phyloP scores from a whole-genome alignment of 2,888 invertebrate species.

The Scrobipalpa atriplicella region DNA sequence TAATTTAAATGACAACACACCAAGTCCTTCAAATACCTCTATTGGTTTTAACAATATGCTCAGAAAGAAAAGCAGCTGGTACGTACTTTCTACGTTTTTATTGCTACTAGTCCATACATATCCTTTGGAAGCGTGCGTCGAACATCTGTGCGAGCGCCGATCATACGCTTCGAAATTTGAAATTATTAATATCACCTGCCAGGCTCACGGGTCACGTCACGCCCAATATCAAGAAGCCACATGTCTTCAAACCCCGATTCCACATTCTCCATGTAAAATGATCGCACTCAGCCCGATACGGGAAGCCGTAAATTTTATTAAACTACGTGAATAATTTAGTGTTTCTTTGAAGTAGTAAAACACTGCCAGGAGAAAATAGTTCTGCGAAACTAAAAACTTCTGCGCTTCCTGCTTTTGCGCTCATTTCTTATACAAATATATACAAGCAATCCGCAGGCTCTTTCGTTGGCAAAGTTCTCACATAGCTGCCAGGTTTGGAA shows the following conservation, averaged over 20 bases:
- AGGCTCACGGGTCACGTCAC: conserved; percentile 33
- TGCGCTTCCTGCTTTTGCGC: conserved; percentile 60
- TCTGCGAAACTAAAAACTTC: conserved; percentile 53
- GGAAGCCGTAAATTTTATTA: conserved; percentile 28
- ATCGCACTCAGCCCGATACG: conserved; percentile 23
- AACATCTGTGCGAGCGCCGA: conserved; percentile 48
- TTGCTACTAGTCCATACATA: background rate
- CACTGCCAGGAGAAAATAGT: conserved; percentile 35
- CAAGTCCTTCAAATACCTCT: no score
- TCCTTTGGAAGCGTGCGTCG: conserved; percentile 41
- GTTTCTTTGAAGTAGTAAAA: conserved; percentile 32
- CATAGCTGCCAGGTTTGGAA: conserved; percentile 61
- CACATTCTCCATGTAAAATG: conserved; percentile 25
- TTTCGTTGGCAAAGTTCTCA: conserved; percentile 69
- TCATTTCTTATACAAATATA: conserved; percentile 76
- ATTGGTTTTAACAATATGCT: no score
- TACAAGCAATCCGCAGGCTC: conserved; percentile 67
- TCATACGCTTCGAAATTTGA: conserved; percentile 34
- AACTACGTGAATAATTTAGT: conserved; percentile 31
- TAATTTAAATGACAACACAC: no score
- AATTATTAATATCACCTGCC: conserved; percentile 45
- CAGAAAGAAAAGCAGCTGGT: background rate
- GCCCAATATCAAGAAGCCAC: conserved; percentile 32
- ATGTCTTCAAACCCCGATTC: conserved; percentile 32
- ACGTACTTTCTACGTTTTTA: background rate